phyloP scores from a whole-genome alignment of 30 jellyfish, hydroid and myxozoan species.

The Turritopsis dohrnii region DNA sequence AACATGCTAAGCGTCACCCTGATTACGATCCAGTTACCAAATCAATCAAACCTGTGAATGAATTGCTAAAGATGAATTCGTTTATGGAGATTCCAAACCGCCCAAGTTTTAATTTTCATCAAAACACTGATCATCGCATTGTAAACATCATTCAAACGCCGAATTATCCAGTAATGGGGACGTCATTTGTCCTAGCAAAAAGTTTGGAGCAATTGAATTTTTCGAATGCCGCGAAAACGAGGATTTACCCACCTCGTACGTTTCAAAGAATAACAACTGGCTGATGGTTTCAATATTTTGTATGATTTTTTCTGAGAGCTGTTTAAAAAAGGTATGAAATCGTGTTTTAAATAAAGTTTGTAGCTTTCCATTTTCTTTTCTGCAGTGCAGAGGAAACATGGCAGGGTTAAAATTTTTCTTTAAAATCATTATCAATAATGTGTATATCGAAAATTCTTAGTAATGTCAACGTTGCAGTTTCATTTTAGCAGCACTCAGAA shows the following conservation, averaged over 20 bases:
- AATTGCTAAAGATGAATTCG: not conserved
- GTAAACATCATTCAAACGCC: not conserved
- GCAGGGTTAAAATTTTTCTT: not conserved
- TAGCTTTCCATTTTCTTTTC: not conserved
- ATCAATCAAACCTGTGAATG: slow-evolving; percentile 49
- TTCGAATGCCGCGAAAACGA: not conserved
- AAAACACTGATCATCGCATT: not conserved
- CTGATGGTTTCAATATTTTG: not conserved
- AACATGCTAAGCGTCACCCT: slow-evolving; percentile 94
- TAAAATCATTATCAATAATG: too few species aligned
- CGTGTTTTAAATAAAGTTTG: not conserved
- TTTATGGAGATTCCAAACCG: not conserved
- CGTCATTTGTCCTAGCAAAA: slow-evolving; percentile 3
- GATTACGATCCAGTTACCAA: slow-evolving; percentile 94
- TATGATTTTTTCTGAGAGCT: not conserved
- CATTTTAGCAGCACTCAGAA: not conserved
- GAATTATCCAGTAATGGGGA: not conserved
- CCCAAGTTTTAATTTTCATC: not conserved
- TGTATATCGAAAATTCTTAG: not conserved
- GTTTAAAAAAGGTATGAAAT: not conserved
- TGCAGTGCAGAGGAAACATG: slow-evolving; percentile 1
- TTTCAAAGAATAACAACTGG: slow-evolving; percentile 9
- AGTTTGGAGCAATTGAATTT: slow-evolving; percentile 13
- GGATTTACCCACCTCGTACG: slow-evolving; percentile 27
- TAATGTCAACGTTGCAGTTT: not conserved